Base-by-base conservation (phyloP, 2,888 invertebrate species). In the Dromius quadrimaculatus region DNA sequence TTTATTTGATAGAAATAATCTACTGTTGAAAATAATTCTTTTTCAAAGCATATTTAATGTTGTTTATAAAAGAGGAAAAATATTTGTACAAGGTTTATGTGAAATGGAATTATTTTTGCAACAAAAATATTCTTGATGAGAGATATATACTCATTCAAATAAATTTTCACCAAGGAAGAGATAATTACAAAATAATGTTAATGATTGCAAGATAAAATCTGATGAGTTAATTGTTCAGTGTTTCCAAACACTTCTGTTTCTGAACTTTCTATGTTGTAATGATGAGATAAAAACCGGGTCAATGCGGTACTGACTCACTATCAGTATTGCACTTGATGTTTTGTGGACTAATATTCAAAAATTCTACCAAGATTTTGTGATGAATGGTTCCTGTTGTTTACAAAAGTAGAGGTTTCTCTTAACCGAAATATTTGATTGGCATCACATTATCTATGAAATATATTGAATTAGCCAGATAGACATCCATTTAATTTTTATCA, bases 221-320 rank as follows among this genome's bases (percentile, higher is more conserved):
- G 11, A 15, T 15, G 15, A 41, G 6, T 2, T 11, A 5, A 3
- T 3, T 54, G 13, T 54, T 54, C 50, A 54, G 50, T 15, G 28
- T 54, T 54, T 54, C 47, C 23, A 13, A 20, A 47, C 23, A n/a
- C 20, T 47, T 47, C 43, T 19, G 9, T 15, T 22, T 28, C 50
- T 28, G 8, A 28, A 54, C 50, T 54, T 54, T 54, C 50, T 54
- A 54, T 11, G 50, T 13, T 28, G 15, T 9, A 28, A 54, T 54
- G 23, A 54, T 28, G 28, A 36, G 50, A 54, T 54, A 54, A 54
- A 13, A 2, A 54, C 28, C 50, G n/a, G n/a, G n/a, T n/a, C n/a
- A n/a, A n/a, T n/a, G n/a, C n/a, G n/a, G n/a, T n/a, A n/a, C n/a
- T n/a, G n/a, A n/a, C n/a, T n/a, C n/a, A n/a, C n/a, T n/a, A n/a